Evolutionary conservation across 2,888 invertebrate species (phyloP).

Genomic region (Invenusta paracnida): DNA sequence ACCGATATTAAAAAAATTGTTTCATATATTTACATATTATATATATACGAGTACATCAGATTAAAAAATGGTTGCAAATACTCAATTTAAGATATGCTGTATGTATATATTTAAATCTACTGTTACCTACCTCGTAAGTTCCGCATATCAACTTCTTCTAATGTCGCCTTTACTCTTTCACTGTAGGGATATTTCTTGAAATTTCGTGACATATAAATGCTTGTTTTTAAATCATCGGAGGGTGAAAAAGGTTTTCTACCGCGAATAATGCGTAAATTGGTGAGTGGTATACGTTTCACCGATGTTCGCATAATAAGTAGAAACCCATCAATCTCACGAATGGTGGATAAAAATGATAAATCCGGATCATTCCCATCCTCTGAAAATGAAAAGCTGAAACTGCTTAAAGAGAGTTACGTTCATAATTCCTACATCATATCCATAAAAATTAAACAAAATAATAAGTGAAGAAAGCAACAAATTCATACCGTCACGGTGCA

Average conservation of each 20-base stretch:
- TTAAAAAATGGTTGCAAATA: no score
- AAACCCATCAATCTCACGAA: constrained; percentile 15
- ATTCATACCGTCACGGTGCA: not conserved
- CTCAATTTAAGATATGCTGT: no score
- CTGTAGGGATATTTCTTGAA: not conserved
- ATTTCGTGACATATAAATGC: not conserved
- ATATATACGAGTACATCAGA: no score
- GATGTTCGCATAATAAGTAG: not conserved
- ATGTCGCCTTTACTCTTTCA: not conserved
- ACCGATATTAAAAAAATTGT: no score
- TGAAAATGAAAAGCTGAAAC: not conserved
- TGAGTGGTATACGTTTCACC: constrained; percentile 30
- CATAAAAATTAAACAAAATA: not conserved
- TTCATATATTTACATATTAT: no score
- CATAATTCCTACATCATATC: not conserved
- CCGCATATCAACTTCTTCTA: constrained; percentile 12
- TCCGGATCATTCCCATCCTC: not conserved
- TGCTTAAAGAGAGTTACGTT: not conserved
- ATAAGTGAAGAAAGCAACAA: not conserved
- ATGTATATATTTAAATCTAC: no score
- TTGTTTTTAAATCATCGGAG: not conserved
- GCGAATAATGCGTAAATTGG: constrained; percentile 31
- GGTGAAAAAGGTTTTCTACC: not conserved
- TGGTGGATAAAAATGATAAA: constrained; percentile 13
- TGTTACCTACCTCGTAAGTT: not conserved